Evolutionary conservation across 2,113 vertebrate genomes (phyloP), one percentile per base, ranked within the genome.

Genomic region (Chitala chitala): DNA sequence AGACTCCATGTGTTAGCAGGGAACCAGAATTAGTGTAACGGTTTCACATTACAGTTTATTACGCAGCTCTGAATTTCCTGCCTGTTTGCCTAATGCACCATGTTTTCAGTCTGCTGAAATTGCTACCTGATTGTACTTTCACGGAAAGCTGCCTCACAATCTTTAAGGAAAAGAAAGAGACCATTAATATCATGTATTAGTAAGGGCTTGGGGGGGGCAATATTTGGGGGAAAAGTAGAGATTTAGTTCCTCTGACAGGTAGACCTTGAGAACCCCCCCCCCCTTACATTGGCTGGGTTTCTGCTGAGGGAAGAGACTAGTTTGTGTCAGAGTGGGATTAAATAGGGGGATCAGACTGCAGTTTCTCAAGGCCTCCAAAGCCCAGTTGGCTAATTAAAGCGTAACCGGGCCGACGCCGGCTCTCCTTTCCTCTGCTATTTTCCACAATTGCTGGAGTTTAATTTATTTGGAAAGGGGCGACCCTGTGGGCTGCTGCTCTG

Each of bases 401-500:
- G 77, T 83, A 86, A 87, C 80, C 78, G 78, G 78, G 20, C 26
- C 83, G 78, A 83, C 81, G 75, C 58, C 48, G 69, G 66, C 64
- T 55, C 73, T 38, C 73, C 48, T 66, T 68, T 38, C 78, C 72
- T 66, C 71, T 72, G 74, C 77, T 55, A 65, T 71, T 68, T 75
- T 68, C 71, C 40, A 84, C 77, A 33, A 70, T 82, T 80, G 74
- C 74, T 58, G 80, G 38, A 42, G 80, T 87, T 81, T 85, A 79
- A 90, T 91, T 82, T 86, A 86, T 85, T 80, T 83, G 80, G 86
- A 88, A 82, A 82, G 76, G n/a, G 76, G 68, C 74, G 46, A 74
- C 76, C 81, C 66, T 58, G 75, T 80, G 77, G 86, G 58, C 75
- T 70, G 69, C 65, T 72, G 48, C 55, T 78, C 85, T 78, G 85